phyloP scores from a whole-genome alignment of 2,797 vertebrate species.

The Nasua narica region DNA sequence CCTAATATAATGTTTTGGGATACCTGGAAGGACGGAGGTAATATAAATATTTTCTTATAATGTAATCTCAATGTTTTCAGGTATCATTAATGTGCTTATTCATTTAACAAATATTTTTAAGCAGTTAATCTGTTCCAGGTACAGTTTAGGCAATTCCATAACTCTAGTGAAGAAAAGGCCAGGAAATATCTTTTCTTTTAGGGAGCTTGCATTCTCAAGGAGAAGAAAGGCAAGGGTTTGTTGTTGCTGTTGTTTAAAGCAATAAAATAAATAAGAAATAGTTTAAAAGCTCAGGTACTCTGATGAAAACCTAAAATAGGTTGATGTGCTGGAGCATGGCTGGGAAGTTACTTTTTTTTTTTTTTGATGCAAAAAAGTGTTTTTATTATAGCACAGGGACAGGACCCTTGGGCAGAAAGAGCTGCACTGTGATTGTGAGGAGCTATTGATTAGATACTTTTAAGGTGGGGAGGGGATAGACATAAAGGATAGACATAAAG shows the following conservation, averaged over 20 bases:
- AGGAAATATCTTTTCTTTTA: background rate
- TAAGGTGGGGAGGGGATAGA: background rate
- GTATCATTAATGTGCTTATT: background rate
- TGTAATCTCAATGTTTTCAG: background rate
- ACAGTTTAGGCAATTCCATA: background rate
- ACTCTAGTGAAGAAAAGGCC: background rate
- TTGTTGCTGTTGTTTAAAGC: background rate
- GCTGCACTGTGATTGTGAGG: background rate
- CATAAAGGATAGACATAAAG: background rate
- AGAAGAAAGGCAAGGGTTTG: background rate
- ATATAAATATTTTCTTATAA: background rate
- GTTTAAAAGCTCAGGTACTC: background rate
- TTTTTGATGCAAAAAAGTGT: background rate
- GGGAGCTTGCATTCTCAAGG: background rate
- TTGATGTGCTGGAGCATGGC: background rate
- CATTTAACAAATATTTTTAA: background rate
- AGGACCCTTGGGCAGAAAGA: background rate
- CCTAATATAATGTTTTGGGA: background rate
- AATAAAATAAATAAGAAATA: background rate
- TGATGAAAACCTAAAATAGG: background rate
- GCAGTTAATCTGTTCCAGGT: background rate
- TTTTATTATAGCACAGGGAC: background rate
- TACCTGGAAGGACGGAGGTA: background rate
- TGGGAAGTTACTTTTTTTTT: background rate
- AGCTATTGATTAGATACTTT: background rate